A percentile compares a stretch with the other conserved stretches of the same genome.
Evolutionary conservation across 23 tunicate species (phyloP).

Genomic region (Halocynthia roretzi): DNA sequence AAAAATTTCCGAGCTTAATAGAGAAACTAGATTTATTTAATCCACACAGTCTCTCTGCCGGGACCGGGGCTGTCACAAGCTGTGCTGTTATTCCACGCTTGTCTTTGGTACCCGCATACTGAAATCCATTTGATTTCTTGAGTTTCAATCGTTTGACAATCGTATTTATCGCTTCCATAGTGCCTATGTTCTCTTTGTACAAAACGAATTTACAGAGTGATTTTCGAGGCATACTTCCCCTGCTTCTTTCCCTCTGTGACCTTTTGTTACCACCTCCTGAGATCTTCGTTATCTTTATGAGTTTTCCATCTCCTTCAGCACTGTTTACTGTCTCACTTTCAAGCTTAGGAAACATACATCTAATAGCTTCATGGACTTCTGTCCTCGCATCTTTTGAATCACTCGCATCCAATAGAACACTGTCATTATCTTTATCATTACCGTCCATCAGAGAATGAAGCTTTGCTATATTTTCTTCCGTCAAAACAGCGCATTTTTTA

Average conservation of each 20-base stretch:
- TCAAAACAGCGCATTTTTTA: background rate
- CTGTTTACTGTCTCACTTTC: conserved; percentile 56
- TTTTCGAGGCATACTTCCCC: conserved; percentile 5
- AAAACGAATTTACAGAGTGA: conserved; percentile 51
- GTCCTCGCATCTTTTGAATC: conserved; percentile 58
- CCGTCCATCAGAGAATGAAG: background rate
- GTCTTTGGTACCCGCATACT: conserved; percentile 95
- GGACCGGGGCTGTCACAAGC: conserved; percentile 33
- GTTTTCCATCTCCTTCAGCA: conserved; percentile 25
- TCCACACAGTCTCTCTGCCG: conserved; percentile 29
- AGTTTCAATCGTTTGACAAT: conserved; percentile 39
- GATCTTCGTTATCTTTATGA: conserved; percentile 34
- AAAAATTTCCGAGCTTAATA: conserved; percentile 75
- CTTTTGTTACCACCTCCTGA: background rate
- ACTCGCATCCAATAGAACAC: conserved; percentile 19
- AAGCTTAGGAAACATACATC: conserved; percentile 41
- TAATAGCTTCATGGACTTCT: conserved; percentile 56
- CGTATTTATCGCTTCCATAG: conserved; percentile 63
- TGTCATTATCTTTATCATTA: conserved; percentile 8
- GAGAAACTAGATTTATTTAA: conserved; percentile 32
- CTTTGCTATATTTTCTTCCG: conserved; percentile 12
- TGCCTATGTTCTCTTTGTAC: conserved; percentile 82
- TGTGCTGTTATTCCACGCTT: conserved; percentile 90
- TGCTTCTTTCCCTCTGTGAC: conserved; percentile 6
- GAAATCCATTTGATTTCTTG: conserved; percentile 42